Evolutionary conservation across 2,797 vertebrate genomes (phyloP).

Genomic region (Carcharodon carcharias): DNA sequence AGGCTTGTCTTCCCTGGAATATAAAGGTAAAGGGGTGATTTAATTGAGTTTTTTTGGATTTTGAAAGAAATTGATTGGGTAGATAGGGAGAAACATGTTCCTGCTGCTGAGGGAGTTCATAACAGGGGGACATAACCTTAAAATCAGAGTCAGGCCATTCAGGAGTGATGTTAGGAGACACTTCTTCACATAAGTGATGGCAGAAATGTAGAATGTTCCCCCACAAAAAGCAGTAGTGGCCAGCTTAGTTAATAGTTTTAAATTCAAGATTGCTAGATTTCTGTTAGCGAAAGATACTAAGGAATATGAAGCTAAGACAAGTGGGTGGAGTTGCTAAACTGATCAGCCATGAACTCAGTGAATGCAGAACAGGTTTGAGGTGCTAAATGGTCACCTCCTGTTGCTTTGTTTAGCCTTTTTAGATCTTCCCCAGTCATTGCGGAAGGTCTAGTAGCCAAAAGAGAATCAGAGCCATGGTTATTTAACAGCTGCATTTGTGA

Average conservation of each 20-base stretch:
- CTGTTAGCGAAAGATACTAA: not conserved
- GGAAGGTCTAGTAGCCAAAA: not conserved
- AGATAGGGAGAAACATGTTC: no score
- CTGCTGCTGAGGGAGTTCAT: no score
- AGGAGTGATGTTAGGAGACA: not conserved
- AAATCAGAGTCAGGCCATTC: not conserved
- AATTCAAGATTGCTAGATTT: not conserved
- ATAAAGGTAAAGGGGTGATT: no score
- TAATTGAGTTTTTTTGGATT: no score
- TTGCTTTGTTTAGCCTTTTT: not conserved
- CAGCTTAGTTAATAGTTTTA: not conserved
- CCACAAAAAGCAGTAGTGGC: not conserved
- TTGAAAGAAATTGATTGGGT: no score
- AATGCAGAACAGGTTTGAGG: not conserved
- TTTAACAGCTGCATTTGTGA: not conserved
- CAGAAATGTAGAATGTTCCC: not conserved
- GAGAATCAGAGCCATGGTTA: no score
- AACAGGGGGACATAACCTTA: no score
- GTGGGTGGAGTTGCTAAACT: not conserved
- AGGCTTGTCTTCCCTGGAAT: no score
- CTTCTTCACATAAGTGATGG: not conserved
- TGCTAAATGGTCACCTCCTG: not conserved
- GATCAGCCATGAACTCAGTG: not conserved
- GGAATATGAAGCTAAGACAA: not conserved
- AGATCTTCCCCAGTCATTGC: not conserved